Evolutionary conservation across 2,888 invertebrate species (phyloP).

Genomic region (Euplagia quadripunctaria): DNA sequence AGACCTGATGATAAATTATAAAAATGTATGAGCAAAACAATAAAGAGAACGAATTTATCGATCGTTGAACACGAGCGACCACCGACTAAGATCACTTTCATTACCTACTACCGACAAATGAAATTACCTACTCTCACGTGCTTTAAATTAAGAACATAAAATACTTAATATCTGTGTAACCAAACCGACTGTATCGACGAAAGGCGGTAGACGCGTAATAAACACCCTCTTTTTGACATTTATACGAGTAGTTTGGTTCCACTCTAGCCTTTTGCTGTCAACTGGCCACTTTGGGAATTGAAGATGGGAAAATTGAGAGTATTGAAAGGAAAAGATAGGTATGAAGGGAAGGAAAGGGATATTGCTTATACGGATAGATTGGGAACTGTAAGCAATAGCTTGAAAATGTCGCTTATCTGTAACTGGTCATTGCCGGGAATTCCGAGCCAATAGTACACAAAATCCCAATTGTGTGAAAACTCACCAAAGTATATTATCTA

Average conservation of each 20-base stretch:
- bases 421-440: too few species aligned
- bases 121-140: not conserved
- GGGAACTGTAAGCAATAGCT: too few species aligned
- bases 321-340: too few species aligned
- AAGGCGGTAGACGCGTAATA: too few species aligned
- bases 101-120: constrained; percentile 25
- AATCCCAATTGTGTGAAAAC: too few species aligned
- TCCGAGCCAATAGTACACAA: too few species aligned
- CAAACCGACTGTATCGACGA: not conserved
- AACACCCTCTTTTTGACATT: too few species aligned
- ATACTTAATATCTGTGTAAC: not conserved
- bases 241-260: too few species aligned
- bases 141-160: not conserved
- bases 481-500: not conserved
- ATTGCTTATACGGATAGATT: not conserved
- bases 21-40: constrained; percentile 50
- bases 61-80: constrained; percentile 52
- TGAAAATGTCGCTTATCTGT: too few species aligned
- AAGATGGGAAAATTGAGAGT: too few species aligned
- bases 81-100: constrained; percentile 51
- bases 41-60: constrained; percentile 31
- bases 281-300: too few species aligned
- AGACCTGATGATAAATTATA: constrained; percentile 39
- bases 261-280: too few species aligned
- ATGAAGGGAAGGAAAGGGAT: not conserved